Evolutionary conservation across 2,113 vertebrate genomes (phyloP).

Genomic region (Falco punctatus): DNA sequence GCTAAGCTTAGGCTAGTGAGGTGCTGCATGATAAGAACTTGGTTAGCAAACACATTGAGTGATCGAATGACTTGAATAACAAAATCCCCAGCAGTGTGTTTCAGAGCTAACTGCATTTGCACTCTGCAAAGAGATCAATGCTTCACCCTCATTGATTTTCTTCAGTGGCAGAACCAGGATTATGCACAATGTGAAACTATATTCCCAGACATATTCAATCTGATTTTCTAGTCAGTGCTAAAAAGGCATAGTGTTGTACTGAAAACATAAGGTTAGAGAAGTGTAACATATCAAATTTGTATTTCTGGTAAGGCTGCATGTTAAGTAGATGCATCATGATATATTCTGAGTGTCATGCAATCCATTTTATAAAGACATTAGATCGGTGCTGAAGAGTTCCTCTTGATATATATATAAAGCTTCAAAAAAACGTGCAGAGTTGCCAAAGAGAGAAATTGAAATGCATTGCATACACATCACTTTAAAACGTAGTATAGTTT

Average conservation of each 20-base stretch:
- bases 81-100: conserved; percentile 74
- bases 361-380: conserved; percentile 1
- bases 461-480: conserved; percentile 20
- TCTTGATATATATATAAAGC: conserved; percentile 3
- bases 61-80: conserved; percentile 77
- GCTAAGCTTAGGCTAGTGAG: conserved; percentile 50
- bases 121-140: conserved; percentile 79
- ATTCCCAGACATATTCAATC: conserved; percentile 69
- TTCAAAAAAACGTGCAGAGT: conserved; percentile 16
- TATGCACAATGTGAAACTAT: conserved; percentile 70
- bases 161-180: conserved; percentile 67
- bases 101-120: conserved; percentile 75
- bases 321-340: conserved; percentile 46
- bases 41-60: conserved; percentile 73
- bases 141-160: conserved; percentile 78
- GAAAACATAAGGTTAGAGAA: conserved; percentile 71
- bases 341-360: background rate
- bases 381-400: background rate
- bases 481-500: conserved; percentile 32
- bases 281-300: conserved; percentile 55
- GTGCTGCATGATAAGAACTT: conserved; percentile 69
- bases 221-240: conserved; percentile 73
- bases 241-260: conserved; percentile 61
- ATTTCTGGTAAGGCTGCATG: conserved; percentile 38
- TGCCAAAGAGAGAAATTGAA: conserved; percentile 47